Evolutionary conservation across 2,888 invertebrate species (phyloP).

Genomic region (Dexiosoma caninum): DNA sequence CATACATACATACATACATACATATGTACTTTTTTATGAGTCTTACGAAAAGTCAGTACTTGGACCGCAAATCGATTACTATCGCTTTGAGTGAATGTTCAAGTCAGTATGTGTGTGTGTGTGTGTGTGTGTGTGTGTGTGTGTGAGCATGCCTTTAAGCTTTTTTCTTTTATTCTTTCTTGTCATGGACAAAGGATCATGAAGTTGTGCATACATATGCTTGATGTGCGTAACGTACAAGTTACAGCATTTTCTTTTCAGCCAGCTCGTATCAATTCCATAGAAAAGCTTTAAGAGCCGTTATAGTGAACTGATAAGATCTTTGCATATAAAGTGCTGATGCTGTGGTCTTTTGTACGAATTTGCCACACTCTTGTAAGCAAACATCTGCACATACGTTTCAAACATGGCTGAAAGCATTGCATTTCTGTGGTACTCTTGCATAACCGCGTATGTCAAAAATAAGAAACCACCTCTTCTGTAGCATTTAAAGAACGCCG

Average conservation of each 20-base stretch:
- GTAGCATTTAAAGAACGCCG: too few species aligned
- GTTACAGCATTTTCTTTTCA: conserved; percentile 46
- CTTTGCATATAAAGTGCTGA: conserved; percentile 38
- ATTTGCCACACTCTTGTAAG: neutral
- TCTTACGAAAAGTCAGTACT: conserved; percentile 26
- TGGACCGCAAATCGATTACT: conserved; percentile 16
- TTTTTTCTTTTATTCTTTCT: conserved; percentile 1
- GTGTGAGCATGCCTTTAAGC: conserved; percentile 45
- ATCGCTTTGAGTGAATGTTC: conserved; percentile 23
- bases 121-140: neutral
- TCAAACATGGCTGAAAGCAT: neutral
- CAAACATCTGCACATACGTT: neutral
- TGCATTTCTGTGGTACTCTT: neutral
- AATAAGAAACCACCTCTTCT: too few species aligned
- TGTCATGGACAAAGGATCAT: conserved; percentile 53
- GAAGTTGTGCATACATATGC: conserved; percentile 49
- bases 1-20: too few species aligned
- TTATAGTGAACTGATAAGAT: conserved; percentile 55
- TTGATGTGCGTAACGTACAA: conserved; percentile 56
- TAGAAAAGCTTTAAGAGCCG: conserved; percentile 52
- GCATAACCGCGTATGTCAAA: neutral
- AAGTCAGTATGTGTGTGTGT: neutral
- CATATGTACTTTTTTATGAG: neutral
- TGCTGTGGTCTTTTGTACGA: conserved; percentile 7
- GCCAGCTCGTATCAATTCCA: conserved; percentile 14